A percentile compares a stretch with the other conserved stretches of the same genome.
These are phyloP conservation scores for Bufo gargarizans DNA, from an alignment of 2,113 vertebrate genomes.

Conservation along the genomic window DNA sequence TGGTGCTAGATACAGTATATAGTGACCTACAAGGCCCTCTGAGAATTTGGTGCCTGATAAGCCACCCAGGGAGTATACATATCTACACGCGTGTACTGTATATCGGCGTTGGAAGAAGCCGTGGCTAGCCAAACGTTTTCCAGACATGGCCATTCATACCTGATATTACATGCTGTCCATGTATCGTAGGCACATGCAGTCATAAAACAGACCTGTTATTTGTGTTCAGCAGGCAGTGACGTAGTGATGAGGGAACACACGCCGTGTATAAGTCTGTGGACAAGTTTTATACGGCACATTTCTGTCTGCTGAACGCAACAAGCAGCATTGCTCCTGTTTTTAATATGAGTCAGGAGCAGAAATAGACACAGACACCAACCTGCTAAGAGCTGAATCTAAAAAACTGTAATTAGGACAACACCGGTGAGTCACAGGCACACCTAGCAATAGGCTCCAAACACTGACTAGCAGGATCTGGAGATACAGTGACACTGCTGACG, in stretches of 20 bases:
- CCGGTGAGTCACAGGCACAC: slow-evolving; percentile 17
- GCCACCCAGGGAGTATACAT: too few species aligned
- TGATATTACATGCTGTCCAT: not conserved
- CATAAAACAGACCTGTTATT: not conserved
- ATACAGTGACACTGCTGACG: not conserved
- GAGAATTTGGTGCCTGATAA: too few species aligned
- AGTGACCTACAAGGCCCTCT: too few species aligned
- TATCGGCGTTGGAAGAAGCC: too few species aligned
- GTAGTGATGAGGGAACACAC: not conserved
- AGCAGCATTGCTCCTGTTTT: not conserved
- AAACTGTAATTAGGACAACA: not conserved
- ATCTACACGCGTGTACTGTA: too few species aligned
- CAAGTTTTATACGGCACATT: not conserved
- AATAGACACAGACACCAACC: slow-evolving; percentile 7
- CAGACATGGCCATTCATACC: not conserved
- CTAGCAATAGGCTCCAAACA: not conserved
- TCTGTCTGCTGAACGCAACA: not conserved
- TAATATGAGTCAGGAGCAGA: slow-evolving; percentile 23
- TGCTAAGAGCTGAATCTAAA: slow-evolving; percentile 20
- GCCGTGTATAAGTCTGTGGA: not conserved
- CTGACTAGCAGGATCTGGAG: not conserved
- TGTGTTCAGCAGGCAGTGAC: not conserved
- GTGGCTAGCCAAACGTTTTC: too few species aligned
- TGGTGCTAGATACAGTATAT: too few species aligned
- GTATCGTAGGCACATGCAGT: not conserved